Evolutionary conservation across 23 tunicate genomes (phyloP), one percentile per base, ranked within the genome.

Genomic region (Oikopleura dioica): DNA sequence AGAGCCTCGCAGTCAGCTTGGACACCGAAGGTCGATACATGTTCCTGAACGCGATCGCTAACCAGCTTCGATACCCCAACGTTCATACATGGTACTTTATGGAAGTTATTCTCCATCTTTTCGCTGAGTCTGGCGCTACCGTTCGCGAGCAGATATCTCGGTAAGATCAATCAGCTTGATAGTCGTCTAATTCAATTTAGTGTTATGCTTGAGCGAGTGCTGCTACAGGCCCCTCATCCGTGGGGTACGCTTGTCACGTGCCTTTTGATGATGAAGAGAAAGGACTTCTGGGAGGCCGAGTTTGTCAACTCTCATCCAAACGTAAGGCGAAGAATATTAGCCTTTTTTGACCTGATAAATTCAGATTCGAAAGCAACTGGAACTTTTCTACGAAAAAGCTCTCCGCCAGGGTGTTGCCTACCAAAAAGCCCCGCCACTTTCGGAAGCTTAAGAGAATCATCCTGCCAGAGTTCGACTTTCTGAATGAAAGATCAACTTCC

Each of bases 191-290:
- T 44, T 9, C 55, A 9, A 44, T 79, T 37, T 80, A 94, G 99
- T 35, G 99, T 94, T 0, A 63, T 94, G 83, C 83, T 94, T 77
- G 99, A 94, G 67, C 79, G 99, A 32, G 69, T 94, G 81, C 83
- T 94, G 31, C 95, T 84, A 31, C 87, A 84, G 36, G 85, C 95
- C 0, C 99, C 99, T 28, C 99, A 94, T 77, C 99, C 99, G 29
- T 94, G 99, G 99, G 99, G 99, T n/a, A 81, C 86, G 35, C 82
- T 94, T 36, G 87, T 94, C 79, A 94, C 99, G n/a, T 94, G 86
- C 80, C 87, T 94, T 36, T 86, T 86, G 55, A 82, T 94, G 36
- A 84, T 94, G 68, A 94, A 86, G 68, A 84, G 87, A 38, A 87
- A 92, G 68, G 84, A 78, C 81, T 94, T 94, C 95, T 94, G 99